A percentile compares a stretch with the other conserved stretches of the same genome.
phyloP scores from a whole-genome alignment of 2,888 invertebrate species.

The Amiota communis region DNA sequence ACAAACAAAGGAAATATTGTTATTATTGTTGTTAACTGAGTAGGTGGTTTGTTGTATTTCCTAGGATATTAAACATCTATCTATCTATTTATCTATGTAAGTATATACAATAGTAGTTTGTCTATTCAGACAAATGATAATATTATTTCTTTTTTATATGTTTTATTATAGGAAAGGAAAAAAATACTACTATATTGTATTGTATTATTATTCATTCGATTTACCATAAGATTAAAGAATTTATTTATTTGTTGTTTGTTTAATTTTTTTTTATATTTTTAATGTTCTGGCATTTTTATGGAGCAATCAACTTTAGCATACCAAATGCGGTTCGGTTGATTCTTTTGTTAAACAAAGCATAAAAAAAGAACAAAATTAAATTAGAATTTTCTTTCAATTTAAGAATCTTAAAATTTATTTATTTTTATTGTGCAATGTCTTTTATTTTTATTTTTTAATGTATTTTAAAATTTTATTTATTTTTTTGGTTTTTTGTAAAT shows the following conservation, averaged over 20 bases:
- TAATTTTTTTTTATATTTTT: not conserved
- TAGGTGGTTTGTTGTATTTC: too few relatives aligned
- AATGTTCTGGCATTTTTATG: not conserved
- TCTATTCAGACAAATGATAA: too few relatives aligned
- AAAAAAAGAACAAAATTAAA: not conserved
- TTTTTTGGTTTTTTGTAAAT: not conserved
- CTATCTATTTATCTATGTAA: too few relatives aligned
- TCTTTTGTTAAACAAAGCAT: not conserved
- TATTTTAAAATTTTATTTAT: not conserved
- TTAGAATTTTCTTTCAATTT: not conserved
- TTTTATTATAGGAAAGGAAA: too few relatives aligned
- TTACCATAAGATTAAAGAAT: too few relatives aligned
- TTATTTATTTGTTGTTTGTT: too few relatives aligned
- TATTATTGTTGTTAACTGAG: not conserved
- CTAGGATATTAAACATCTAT: too few relatives aligned
- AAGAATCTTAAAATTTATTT: not conserved
- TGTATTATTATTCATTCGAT: too few relatives aligned
- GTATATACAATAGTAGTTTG: too few relatives aligned
- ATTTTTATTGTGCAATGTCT: not conserved
- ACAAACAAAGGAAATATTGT: constrained; percentile 2
- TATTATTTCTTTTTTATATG: too few relatives aligned
- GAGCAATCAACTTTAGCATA: constrained; percentile 2
- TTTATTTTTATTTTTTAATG: not conserved
- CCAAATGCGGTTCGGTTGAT: not conserved
- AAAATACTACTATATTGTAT: too few relatives aligned